These are phyloP conservation scores for human DNA, from an alignment of 2,113 vertebrate species.

Conservation along the genomic window DNA sequence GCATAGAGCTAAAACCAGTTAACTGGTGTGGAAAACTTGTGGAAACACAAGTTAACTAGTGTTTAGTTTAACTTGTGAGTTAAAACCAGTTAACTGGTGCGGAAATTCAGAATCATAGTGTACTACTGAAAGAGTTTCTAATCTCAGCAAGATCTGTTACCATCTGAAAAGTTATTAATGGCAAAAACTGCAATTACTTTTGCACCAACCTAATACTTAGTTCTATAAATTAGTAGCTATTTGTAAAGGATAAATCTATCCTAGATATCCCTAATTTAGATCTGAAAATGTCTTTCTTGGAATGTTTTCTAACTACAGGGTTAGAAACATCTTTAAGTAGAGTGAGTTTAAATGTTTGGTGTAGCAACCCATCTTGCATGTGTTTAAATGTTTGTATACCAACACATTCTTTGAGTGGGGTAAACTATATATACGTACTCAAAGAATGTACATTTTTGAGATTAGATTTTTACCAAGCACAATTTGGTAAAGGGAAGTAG, in stretches of 20 bases:
- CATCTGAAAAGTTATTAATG: constrained; percentile 13
- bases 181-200: too few relatives aligned
- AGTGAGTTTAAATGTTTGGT: not conserved
- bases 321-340: not conserved
- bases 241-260: not conserved
- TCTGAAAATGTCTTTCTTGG: not conserved
- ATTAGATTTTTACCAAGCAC: not conserved
- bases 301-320: too few relatives aligned
- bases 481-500: not conserved
- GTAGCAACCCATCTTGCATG: not conserved
- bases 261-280: not conserved
- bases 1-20: constrained; percentile 28
- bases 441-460: not conserved
- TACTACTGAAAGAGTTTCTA: not conserved
- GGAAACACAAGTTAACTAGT: too few relatives aligned
- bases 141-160: not conserved
- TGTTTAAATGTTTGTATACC: constrained; percentile 23
- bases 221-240: not conserved
- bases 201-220: not conserved
- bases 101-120: constrained; percentile 17
- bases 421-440: not conserved
- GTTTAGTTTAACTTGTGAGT: not conserved
- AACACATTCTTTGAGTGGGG: not conserved
- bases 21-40: not conserved
- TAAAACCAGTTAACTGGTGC: constrained; percentile 26